phyloP scores from a whole-genome alignment of 2,113 vertebrate genomes.

The Corydoras sp. region DNA sequence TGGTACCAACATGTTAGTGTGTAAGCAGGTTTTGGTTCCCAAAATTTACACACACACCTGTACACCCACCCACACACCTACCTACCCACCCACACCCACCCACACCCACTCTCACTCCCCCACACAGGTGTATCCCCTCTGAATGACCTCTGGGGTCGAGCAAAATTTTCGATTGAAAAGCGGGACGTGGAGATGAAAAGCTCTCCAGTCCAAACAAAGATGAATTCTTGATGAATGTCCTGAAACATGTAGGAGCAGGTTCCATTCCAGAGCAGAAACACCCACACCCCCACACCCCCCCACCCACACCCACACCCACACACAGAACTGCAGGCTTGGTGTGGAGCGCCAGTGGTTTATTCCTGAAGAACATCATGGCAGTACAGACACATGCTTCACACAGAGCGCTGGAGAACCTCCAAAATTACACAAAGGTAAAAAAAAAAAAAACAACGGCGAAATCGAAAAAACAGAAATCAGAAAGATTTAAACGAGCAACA shows the following conservation, averaged over 20 bases:
- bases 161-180: conserved; percentile 24
- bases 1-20: no score
- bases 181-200: conserved; percentile 16
- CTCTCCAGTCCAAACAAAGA: conserved; percentile 35
- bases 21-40: no score
- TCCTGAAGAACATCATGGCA: conserved; percentile 5
- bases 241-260: conserved; percentile 40
- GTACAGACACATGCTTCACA: conserved; percentile 19
- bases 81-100: background rate
- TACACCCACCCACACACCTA: conserved; percentile 1
- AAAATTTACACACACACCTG: background rate
- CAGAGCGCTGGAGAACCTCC: conserved; percentile 23
- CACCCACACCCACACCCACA: background rate
- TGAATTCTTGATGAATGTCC: conserved; percentile 37
- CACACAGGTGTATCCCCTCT: background rate
- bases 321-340: background rate
- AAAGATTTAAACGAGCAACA: conserved; percentile 43
- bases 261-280: conserved; percentile 11
- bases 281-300: background rate
- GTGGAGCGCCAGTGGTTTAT: conserved; percentile 34
- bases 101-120: background rate
- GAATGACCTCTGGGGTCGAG: conserved; percentile 28
- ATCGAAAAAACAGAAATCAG: conserved; percentile 33
- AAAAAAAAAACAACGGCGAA: conserved; percentile 30
- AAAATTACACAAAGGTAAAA: conserved; percentile 42